Base-by-base conservation (phyloP, 2,888 invertebrate species). In the Neoitamus cyanurus region DNA sequence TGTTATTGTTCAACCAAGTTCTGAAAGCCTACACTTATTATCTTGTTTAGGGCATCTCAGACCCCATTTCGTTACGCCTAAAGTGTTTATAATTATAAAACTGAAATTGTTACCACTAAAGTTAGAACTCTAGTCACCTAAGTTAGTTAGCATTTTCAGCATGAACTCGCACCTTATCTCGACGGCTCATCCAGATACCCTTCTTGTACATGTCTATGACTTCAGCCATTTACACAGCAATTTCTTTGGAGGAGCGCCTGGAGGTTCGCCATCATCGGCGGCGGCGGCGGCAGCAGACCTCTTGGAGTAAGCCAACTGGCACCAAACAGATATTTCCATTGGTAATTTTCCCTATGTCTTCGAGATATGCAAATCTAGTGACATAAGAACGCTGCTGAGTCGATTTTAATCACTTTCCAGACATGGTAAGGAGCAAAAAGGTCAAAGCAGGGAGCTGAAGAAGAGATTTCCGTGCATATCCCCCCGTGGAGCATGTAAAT, bases 381-480 rank as follows among this genome's bases (percentile, higher is more conserved):
- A 31, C 34, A 37, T 48, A 58, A 58, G 80, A 58, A 80, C 80
- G 58, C 11, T 80, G 80, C 42, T 80, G 80, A 80, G 80, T 80
- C 58, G 80, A 80, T 80, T 80, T 80, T 80, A 58, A 80, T 80
- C 80, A 68, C 31, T 80, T 80, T 48, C 30, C 58, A 80, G 80
- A 80, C 80, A 80, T 58, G 68, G 34, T 6, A 25, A 78, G 46
- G 20, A 78, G 20, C 30, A 80, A 58, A 20, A 77, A 77, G 68
- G 68, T 20, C 30, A 78, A 28, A 78, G n/a, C 31, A 31, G 30
- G 15, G 30, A 68, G 58, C 28, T 37, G 30, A n/a, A 77, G 73
- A 36, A 37, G 25, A 37, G 37, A 36, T 73, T 73, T 73, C 30
- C 75, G 75, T 30, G 7, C 13, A 75, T 75, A 37, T 37, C 73